These are phyloP conservation scores for Eurystomus glaucurus DNA, from an alignment of 2,797 vertebrate species.

Conservation along the genomic window DNA sequence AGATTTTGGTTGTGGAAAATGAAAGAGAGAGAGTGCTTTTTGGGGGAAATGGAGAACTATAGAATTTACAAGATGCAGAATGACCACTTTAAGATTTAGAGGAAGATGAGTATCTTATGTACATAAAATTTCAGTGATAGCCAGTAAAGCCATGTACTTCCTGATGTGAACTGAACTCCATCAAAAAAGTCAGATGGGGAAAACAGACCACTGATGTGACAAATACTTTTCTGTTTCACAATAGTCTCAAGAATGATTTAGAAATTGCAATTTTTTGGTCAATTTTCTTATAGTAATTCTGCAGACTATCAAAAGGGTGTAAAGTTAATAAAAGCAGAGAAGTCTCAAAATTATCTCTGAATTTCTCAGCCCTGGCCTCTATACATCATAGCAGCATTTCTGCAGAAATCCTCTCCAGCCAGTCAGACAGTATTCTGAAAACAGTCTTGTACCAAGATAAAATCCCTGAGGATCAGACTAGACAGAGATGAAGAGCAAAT, in stretches of 20 bases:
- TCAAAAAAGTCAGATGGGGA: neutral
- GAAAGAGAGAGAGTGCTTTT: neutral
- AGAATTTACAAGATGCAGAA: neutral
- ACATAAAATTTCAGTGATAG: neutral
- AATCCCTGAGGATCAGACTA: neutral
- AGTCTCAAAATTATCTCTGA: neutral
- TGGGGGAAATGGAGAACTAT: neutral
- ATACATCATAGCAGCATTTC: neutral
- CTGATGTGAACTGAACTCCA: neutral
- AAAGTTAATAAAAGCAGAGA: constrained; percentile 10
- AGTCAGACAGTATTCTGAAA: neutral
- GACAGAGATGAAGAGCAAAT: neutral
- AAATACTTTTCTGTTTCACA: neutral
- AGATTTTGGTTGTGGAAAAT: neutral
- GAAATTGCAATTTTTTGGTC: neutral
- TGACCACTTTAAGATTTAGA: neutral
- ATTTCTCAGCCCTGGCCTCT: neutral
- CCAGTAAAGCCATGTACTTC: neutral
- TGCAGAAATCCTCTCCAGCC: neutral
- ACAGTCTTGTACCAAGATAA: neutral
- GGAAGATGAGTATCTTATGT: neutral
- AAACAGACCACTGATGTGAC: neutral
- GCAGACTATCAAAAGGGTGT: neutral
- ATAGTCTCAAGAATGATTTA: neutral
- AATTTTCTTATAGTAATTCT: neutral